Percentiles rank a stretch among this genome's conserved stretches.
phyloP scores from a whole-genome alignment of 2,888 invertebrate genomes.

The Sphecodes monilicornis region DNA sequence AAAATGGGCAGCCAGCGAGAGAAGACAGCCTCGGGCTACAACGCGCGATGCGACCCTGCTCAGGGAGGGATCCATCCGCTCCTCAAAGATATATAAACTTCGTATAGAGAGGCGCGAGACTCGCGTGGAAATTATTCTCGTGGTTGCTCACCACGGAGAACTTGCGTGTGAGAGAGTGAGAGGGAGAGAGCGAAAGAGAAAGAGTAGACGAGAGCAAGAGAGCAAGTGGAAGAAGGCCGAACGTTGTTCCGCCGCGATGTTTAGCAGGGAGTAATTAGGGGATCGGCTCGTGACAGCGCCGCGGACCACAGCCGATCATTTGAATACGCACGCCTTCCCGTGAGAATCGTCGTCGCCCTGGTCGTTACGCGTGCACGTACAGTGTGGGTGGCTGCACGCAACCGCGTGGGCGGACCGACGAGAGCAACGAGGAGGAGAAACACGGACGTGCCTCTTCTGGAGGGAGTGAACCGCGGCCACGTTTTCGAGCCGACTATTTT shows the following conservation, averaged over 20 bases:
- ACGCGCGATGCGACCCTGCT: conserved; percentile 80
- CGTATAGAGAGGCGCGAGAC: conserved; percentile 15
- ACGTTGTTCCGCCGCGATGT: conserved; percentile 23
- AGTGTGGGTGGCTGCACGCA: conserved; percentile 71
- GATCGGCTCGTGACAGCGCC: conserved; percentile 43
- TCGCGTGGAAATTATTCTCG: conserved; percentile 43
- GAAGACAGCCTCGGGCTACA: conserved; percentile 80
- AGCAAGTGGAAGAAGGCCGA: background rate
- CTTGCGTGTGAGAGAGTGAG: background rate
- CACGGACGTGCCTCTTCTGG: conserved; percentile 49
- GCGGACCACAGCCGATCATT: conserved; percentile 48
- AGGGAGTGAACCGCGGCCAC: conserved; percentile 32
- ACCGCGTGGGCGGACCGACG: conserved; percentile 66
- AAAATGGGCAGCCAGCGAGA: conserved; percentile 82
- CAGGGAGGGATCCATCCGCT: conserved; percentile 76
- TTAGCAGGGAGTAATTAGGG: conserved; percentile 60
- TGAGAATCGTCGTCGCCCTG: conserved; percentile 68
- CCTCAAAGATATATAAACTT: conserved; percentile 53
- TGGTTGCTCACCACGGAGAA: background rate
- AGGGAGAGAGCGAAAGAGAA: background rate
- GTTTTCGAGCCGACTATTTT: conserved; percentile 39
- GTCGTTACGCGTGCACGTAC: conserved; percentile 64
- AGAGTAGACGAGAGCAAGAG: background rate
- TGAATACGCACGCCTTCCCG: conserved; percentile 68
- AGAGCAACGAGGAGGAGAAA: conserved; percentile 43